Evolutionary conservation across 2,113 vertebrate genomes (phyloP).

Genomic region (Argyrosomus japonicus): DNA sequence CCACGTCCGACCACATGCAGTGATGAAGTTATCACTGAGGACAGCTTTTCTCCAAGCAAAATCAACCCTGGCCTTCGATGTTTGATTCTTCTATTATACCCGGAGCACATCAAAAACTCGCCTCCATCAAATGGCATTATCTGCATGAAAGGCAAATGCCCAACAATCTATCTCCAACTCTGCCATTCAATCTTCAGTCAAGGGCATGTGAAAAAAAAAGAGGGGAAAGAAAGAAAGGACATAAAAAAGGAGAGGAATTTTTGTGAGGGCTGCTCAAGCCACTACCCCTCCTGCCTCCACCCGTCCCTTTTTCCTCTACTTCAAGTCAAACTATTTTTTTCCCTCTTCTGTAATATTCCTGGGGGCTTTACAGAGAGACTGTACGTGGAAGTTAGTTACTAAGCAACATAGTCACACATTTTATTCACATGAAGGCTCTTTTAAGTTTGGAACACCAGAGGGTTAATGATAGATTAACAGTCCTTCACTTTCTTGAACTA

Average conservation of each 20-base stretch:
- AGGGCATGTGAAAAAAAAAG: slow-evolving; percentile 87
- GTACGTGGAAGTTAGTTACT: slow-evolving; percentile 66
- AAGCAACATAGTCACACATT: slow-evolving; percentile 74
- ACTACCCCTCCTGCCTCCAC: slow-evolving; percentile 22
- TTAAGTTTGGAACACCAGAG: slow-evolving; percentile 47
- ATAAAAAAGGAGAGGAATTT: slow-evolving; percentile 55
- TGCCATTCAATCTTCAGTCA: slow-evolving; percentile 90
- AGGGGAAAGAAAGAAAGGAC: slow-evolving; percentile 73
- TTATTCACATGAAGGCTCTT: slow-evolving; percentile 50
- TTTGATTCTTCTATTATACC: slow-evolving; percentile 93
- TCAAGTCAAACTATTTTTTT: slow-evolving; percentile 40
- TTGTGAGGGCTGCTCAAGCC: slow-evolving; percentile 41
- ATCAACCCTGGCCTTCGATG: slow-evolving; percentile 84
- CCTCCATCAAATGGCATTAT: slow-evolving; percentile 98
- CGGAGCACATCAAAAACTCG: slow-evolving; percentile 93
- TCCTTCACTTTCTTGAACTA: slow-evolving; percentile 48
- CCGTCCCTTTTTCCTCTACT: slow-evolving; percentile 16
- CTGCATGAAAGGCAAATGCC: slow-evolving; percentile 98
- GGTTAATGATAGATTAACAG: slow-evolving; percentile 64
- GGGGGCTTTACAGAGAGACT: slow-evolving; percentile 46
- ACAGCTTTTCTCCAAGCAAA: slow-evolving; percentile 96
- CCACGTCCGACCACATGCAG: slow-evolving; percentile 94
- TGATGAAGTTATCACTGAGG: slow-evolving; percentile 99
- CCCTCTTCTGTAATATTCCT: slow-evolving; percentile 44
- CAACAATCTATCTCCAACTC: slow-evolving; percentile 94